These are phyloP conservation scores for Sphyrna mokarran DNA, from an alignment of 2,113 vertebrate species.

Conservation along the genomic window DNA sequence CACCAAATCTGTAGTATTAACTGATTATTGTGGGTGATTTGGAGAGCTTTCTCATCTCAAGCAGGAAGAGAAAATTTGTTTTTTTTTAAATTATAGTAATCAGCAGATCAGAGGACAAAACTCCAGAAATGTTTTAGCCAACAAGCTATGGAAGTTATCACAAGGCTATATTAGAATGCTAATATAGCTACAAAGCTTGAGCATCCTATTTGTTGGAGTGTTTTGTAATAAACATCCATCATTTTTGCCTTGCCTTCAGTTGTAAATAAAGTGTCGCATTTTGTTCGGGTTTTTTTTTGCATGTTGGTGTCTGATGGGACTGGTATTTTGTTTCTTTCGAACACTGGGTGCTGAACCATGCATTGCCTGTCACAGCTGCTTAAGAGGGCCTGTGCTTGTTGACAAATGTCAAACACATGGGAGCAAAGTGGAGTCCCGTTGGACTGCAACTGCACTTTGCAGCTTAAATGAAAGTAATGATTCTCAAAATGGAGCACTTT, in stretches of 20 bases:
- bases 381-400: neutral
- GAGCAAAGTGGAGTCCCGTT: conserved; percentile 49
- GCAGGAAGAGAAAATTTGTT: neutral
- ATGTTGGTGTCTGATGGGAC: neutral
- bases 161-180: neutral
- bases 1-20: neutral
- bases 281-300: neutral
- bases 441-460: conserved; percentile 59
- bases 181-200: neutral
- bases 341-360: neutral
- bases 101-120: neutral
- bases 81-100: neutral
- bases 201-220: neutral
- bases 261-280: neutral
- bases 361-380: fast-evolving
- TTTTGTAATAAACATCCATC: neutral
- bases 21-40: neutral
- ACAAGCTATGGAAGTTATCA: neutral
- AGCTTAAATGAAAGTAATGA: conserved; percentile 63
- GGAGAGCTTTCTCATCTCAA: neutral
- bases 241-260: neutral
- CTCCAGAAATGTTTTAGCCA: neutral
- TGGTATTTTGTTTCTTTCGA: neutral
- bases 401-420: neutral
- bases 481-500: conserved; percentile 58